These are phyloP conservation scores for Idris sp. DNA, from an alignment of 1,140 invertebrate genomes.

Conservation along the genomic window DNA sequence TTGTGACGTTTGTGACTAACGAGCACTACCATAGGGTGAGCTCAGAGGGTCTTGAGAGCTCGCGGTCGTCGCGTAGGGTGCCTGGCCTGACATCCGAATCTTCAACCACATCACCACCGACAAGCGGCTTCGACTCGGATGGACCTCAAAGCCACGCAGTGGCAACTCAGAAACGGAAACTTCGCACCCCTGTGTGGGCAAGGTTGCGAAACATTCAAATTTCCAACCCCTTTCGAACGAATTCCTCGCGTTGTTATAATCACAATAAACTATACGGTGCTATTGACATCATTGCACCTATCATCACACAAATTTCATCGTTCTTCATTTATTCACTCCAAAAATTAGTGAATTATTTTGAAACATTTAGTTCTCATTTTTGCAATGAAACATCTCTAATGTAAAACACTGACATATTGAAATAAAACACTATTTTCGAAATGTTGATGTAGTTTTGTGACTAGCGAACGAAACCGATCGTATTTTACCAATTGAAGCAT, in stretches of 20 bases:
- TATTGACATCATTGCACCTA: conserved; percentile 48
- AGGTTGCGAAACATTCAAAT: conserved; percentile 80
- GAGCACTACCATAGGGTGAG: conserved; percentile 77
- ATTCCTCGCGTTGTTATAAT: conserved; percentile 52
- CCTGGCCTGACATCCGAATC: conserved; percentile 71
- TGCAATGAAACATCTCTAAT: too few species aligned
- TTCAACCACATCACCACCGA: conserved; percentile 65
- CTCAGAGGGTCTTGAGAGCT: conserved; percentile 74
- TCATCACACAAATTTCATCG: conserved; percentile 17
- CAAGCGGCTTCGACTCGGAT: conserved; percentile 72
- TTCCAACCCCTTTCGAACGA: conserved; percentile 65
- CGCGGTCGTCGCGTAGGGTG: conserved; percentile 75
- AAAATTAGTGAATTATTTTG: too few species aligned
- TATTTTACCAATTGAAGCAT: too few species aligned
- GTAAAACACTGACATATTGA: too few species aligned
- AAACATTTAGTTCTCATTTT: too few species aligned
- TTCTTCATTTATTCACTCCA: conserved; percentile 22
- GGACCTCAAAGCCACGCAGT: conserved; percentile 75
- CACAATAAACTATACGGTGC: conserved; percentile 46
- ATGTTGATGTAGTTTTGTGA: too few species aligned
- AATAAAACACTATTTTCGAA: too few species aligned
- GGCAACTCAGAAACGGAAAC: conserved; percentile 82
- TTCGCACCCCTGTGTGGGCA: conserved; percentile 86
- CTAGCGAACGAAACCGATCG: too few species aligned
- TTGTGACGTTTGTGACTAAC: conserved; percentile 71